Evolutionary conservation across 1,140 invertebrate genomes (phyloP).

Genomic region (Ceratosolen solmsi): DNA sequence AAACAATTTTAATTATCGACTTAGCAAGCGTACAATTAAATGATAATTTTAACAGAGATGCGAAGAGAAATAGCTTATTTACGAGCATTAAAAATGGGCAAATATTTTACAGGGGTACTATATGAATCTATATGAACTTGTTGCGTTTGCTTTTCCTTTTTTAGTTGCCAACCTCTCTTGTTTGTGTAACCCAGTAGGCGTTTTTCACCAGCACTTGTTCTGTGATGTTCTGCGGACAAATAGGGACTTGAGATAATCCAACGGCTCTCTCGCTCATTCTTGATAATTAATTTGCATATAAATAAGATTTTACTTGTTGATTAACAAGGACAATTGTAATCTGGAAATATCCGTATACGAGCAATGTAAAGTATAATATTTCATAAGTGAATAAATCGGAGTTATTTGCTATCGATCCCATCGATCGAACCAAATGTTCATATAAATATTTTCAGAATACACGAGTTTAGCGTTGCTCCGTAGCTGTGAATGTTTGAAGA

Average conservation of each 20-base stretch:
- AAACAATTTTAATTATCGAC: neutral
- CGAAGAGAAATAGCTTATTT: slow-evolving; percentile 48
- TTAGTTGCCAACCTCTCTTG: slow-evolving; percentile 85
- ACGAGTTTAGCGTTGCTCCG: no score
- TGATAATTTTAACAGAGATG: slow-evolving; percentile 1
- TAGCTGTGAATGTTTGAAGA: no score
- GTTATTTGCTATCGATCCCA: no score
- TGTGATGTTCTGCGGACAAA: slow-evolving; percentile 89
- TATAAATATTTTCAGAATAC: no score
- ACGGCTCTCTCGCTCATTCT: neutral
- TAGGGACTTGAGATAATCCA: slow-evolving; percentile 67
- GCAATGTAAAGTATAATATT: no score
- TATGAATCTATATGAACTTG: slow-evolving; percentile 69
- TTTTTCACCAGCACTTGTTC: slow-evolving; percentile 94
- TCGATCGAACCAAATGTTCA: no score
- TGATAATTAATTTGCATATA: slow-evolving; percentile 5
- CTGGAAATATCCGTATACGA: no score
- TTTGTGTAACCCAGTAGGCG: slow-evolving; percentile 91
- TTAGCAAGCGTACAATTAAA: no score
- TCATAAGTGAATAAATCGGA: no score
- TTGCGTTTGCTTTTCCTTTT: slow-evolving; percentile 54
- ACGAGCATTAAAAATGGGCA: slow-evolving; percentile 51
- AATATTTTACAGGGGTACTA: slow-evolving; percentile 59
- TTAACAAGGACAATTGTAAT: no score
- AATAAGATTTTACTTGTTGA: no score